These are phyloP conservation scores for Micromesistius poutassou DNA, from an alignment of 2,797 vertebrate genomes.

Conservation along the genomic window DNA sequence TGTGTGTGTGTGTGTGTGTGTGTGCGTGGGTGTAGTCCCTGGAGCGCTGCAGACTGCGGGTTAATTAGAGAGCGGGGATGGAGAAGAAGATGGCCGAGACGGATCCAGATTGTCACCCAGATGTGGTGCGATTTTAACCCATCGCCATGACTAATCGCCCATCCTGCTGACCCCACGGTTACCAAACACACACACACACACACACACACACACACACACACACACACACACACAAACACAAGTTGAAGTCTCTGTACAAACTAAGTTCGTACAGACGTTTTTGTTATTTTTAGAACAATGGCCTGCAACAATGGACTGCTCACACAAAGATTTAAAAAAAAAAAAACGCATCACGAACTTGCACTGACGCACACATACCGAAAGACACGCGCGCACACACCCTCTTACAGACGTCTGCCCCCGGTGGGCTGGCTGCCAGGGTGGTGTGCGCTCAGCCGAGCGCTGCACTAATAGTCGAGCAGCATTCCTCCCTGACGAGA, in stretches of 20 bases:
- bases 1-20: not conserved
- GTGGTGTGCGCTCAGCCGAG: conserved; percentile 43
- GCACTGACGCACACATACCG: no score
- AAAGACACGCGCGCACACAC: no score
- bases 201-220: not conserved
- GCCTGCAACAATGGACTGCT: no score
- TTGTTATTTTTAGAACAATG: no score
- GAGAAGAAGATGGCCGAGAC: conserved; percentile 31
- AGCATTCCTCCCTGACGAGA: conserved; percentile 63
- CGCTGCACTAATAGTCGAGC: conserved; percentile 42
- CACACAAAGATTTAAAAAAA: no score
- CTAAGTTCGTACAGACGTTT: no score
- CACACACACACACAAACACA: no score
- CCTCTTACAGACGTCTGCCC: no score
- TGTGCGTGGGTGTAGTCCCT: conserved; percentile 21
- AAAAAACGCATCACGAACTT: no score
- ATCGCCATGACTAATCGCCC: conserved; percentile 17
- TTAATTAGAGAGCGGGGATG: conserved; percentile 45
- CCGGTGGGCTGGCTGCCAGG: conserved; percentile 13
- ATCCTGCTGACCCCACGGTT: not conserved
- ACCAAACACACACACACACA: not conserved
- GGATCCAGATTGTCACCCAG: conserved; percentile 45
- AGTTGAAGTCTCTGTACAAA: no score
- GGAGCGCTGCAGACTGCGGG: conserved; percentile 33
- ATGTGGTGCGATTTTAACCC: conserved; percentile 44